These are phyloP conservation scores for Caenorhabditis sinica DNA, from an alignment of 2,888 invertebrate species.

Conservation along the genomic window DNA sequence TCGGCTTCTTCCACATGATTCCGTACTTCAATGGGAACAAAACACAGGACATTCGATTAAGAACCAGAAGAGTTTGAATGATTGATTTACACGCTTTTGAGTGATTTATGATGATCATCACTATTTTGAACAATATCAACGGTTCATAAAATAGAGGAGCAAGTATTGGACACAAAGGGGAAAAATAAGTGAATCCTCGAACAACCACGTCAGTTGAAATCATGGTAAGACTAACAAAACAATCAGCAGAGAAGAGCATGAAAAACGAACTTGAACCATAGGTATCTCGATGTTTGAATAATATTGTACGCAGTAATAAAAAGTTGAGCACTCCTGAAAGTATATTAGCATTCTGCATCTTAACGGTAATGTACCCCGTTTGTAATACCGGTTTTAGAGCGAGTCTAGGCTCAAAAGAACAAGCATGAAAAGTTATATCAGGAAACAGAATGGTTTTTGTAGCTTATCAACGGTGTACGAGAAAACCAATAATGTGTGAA, in stretches of 20 bases:
- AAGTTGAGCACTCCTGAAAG: conserved; percentile 10
- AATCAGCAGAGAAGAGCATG: conserved; percentile 9
- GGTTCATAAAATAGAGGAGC: conserved; percentile 4
- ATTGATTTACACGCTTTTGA: conserved; percentile 27
- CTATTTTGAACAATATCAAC: conserved; percentile 14
- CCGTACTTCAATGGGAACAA: neutral
- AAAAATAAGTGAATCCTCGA: conserved; percentile 16
- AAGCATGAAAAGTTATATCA: too few species aligned
- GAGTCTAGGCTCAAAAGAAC: too few species aligned
- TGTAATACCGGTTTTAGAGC: too few species aligned
- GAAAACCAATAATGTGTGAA: too few species aligned
- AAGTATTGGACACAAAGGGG: conserved; percentile 12
- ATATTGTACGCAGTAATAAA: conserved; percentile 1
- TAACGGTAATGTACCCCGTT: too few species aligned
- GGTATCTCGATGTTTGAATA: neutral
- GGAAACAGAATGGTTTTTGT: too few species aligned
- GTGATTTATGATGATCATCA: conserved; percentile 23
- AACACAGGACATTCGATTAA: conserved; percentile 32
- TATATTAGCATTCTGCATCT: too few species aligned
- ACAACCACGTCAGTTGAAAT: conserved; percentile 3
- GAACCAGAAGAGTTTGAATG: conserved; percentile 13
- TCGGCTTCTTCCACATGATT: neutral
- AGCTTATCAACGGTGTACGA: too few species aligned
- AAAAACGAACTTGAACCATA: conserved; percentile 19
- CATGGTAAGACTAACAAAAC: neutral